Conservation (phyloP, 2,113 vertebrate species). For the Melanerpes aurifrons region DNA sequence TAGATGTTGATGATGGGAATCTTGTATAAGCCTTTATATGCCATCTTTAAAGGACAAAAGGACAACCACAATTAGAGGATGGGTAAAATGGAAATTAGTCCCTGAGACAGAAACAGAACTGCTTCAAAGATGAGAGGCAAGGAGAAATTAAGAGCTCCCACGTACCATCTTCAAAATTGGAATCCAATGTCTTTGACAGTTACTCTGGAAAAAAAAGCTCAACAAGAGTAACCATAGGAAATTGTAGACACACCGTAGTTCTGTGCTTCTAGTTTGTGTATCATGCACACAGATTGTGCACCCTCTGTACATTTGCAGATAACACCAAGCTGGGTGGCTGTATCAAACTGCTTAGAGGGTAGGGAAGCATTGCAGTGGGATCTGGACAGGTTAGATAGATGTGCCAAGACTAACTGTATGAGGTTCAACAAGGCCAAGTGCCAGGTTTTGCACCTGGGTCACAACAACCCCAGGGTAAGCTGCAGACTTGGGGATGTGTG, state of each 20-base stretch:
- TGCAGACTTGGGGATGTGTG: no score
- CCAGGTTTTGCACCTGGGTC: no score
- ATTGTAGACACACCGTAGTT: neutral
- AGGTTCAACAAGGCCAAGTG: no score
- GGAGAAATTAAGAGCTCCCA: conserved; percentile 26
- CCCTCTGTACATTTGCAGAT: no score
- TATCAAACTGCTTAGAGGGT: no score
- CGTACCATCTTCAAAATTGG: conserved; percentile 25
- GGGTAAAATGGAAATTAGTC: conserved; percentile 58
- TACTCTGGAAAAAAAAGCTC: neutral
- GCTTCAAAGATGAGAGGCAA: conserved; percentile 32
- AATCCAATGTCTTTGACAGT: neutral
- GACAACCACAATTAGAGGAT: conserved; percentile 39
- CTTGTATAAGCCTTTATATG: neutral
- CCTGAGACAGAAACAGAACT: neutral
- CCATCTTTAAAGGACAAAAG: conserved; percentile 45
- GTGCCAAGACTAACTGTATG: no score
- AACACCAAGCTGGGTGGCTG: no score
- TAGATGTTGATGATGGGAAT: conserved; percentile 44
- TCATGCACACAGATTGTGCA: neutral
- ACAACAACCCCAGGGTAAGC: no score
- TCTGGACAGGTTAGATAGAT: no score
- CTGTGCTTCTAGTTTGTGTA: neutral
- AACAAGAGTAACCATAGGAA: neutral
- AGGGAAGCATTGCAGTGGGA: no score